These are phyloP conservation scores for Melanotus villosus DNA, from an alignment of 2,888 invertebrate species.

Conservation along the genomic window DNA sequence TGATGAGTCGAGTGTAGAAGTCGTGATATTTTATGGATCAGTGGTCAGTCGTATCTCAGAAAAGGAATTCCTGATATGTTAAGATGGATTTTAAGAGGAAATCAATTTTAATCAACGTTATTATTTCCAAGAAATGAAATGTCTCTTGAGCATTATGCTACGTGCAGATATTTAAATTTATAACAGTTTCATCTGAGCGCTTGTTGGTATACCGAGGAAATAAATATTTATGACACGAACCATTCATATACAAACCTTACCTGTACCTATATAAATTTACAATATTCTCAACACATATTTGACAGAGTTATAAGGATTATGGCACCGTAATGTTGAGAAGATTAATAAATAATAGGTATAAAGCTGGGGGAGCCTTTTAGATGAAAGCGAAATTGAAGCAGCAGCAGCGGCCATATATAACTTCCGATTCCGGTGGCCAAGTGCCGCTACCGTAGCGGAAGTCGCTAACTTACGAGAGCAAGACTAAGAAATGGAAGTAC, in stretches of 20 bases:
- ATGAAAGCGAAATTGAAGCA: slow-evolving; percentile 43
- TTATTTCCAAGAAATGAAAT: too few species aligned
- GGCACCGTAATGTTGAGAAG: slow-evolving; percentile 24
- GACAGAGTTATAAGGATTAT: slow-evolving; percentile 38
- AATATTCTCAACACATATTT: slow-evolving; percentile 36
- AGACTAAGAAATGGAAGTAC: slow-evolving; percentile 48
- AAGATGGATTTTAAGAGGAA: too few species aligned
- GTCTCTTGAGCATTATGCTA: too few species aligned
- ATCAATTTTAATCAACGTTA: too few species aligned
- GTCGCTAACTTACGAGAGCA: slow-evolving; percentile 47
- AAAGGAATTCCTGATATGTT: too few species aligned
- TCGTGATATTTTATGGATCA: too few species aligned
- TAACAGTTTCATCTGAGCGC: too few species aligned
- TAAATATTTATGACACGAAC: neutral
- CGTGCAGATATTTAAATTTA: too few species aligned
- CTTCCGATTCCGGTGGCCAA: slow-evolving; percentile 50
- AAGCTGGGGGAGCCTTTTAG: slow-evolving; percentile 40
- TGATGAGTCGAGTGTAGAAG: too few species aligned
- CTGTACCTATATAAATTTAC: slow-evolving; percentile 23
- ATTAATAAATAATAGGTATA: slow-evolving; percentile 43
- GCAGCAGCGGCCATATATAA: slow-evolving; percentile 46
- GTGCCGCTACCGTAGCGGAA: slow-evolving; percentile 48
- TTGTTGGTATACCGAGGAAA: neutral
- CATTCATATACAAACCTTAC: neutral
- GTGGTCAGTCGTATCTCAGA: too few species aligned